phyloP scores from a whole-genome alignment of 2,113 vertebrate genomes.

The Prinia subflava region DNA sequence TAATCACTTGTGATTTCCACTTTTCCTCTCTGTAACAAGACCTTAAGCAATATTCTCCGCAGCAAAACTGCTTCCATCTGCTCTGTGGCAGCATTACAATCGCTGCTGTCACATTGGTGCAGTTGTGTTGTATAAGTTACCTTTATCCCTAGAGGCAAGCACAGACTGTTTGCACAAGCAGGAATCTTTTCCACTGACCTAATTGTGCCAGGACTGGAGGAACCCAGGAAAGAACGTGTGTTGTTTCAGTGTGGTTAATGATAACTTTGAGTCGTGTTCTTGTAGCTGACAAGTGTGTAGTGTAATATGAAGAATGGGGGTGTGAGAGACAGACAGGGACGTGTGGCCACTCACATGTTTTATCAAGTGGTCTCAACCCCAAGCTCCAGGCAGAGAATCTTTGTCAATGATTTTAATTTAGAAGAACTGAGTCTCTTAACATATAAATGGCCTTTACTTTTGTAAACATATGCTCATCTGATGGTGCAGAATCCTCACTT shows the following conservation, averaged over 20 bases:
- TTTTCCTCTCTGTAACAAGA: not conserved
- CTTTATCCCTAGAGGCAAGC: not conserved
- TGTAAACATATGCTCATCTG: not conserved
- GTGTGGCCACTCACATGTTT: not conserved
- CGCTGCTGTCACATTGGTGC: not conserved
- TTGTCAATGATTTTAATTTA: not conserved
- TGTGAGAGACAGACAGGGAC: not conserved
- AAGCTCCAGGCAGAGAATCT: not conserved
- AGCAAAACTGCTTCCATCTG: not conserved
- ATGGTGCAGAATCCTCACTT: not conserved
- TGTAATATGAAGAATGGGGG: not conserved
- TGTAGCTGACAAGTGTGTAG: not conserved
- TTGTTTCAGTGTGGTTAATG: not conserved
- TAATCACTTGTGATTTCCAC: not conserved
- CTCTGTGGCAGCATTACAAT: not conserved
- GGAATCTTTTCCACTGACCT: not conserved
- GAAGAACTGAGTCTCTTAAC: not conserved
- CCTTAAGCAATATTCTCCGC: not conserved
- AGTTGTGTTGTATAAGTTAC: not conserved
- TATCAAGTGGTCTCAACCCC: not conserved
- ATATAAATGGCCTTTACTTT: not conserved
- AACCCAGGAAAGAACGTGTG: not conserved
- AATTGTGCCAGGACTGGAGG: not conserved
- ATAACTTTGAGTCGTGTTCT: not conserved
- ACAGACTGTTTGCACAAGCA: not conserved